Conservation (phyloP, 2,888 invertebrate genomes). For the Lucinisca nassula region DNA sequence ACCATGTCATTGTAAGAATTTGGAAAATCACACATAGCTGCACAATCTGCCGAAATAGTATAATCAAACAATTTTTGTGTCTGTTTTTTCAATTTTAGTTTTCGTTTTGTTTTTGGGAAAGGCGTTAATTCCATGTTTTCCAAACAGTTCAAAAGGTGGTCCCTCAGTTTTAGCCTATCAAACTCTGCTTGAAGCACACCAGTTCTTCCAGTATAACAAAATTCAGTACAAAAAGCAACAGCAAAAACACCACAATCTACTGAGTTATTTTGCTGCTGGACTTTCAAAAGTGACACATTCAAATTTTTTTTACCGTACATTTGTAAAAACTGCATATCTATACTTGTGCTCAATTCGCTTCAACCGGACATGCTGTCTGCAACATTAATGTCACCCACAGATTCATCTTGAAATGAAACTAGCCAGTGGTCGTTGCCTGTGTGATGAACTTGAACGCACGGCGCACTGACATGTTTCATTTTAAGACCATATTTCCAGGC, state of each 20-base stretch:
- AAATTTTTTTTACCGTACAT: background rate
- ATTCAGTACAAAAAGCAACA: background rate
- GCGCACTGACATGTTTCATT: background rate
- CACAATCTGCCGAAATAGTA: background rate
- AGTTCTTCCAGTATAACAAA: background rate
- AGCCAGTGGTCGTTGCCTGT: background rate
- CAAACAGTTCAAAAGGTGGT: background rate
- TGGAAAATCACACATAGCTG: background rate
- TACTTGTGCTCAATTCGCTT: background rate
- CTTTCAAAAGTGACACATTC: background rate
- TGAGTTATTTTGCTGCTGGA: background rate
- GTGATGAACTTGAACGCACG: background rate
- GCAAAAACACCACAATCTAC: background rate
- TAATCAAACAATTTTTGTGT: too few relatives aligned
- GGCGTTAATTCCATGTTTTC: background rate
- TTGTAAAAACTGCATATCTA: background rate
- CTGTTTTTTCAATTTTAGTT: too few relatives aligned
- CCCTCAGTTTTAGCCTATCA: background rate
- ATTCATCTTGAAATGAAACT: background rate
- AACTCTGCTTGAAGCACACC: background rate
- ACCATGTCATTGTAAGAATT: background rate
- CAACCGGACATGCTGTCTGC: background rate
- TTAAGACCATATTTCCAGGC: background rate
- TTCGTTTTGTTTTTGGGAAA: background rate
- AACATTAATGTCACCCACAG: background rate